phyloP scores from a whole-genome alignment of 1,140 invertebrate genomes.

The Aplysia californica region DNA sequence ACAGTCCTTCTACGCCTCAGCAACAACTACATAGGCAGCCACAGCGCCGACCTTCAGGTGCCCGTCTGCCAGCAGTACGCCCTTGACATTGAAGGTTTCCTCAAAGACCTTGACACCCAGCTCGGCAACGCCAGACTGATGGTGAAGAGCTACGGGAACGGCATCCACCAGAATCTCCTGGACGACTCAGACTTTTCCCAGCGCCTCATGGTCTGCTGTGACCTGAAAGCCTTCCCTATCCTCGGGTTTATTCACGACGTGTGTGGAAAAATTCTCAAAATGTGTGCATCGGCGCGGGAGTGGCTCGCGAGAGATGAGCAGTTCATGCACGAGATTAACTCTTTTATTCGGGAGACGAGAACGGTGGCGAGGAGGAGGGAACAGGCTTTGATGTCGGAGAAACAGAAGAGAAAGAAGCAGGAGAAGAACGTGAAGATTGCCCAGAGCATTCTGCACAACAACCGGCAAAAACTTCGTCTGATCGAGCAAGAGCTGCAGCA shows the following conservation, averaged over 20 bases:
- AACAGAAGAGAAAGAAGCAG: constrained; percentile 56
- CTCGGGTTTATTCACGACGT: constrained; percentile 58
- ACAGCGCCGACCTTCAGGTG: constrained; percentile 43
- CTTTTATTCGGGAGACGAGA: constrained; percentile 56
- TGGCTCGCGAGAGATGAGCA: constrained; percentile 61
- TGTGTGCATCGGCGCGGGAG: constrained; percentile 50
- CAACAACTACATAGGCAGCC: constrained; percentile 53
- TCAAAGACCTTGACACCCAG: constrained; percentile 43
- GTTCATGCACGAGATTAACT: constrained; percentile 61
- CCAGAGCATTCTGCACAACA: constrained; percentile 53
- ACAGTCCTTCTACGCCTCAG: constrained; percentile 56
- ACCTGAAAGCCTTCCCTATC: constrained; percentile 62
- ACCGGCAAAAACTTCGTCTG: constrained; percentile 56
- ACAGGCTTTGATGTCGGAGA: constrained; percentile 54
- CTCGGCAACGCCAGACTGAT: constrained; percentile 47
- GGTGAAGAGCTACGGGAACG: constrained; percentile 50
- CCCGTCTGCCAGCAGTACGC: constrained; percentile 56
- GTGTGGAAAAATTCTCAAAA: constrained; percentile 44
- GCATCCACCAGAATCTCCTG: constrained; percentile 56
- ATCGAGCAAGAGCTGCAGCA: constrained; percentile 58
- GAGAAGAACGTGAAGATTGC: constrained; percentile 56
- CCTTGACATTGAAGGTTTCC: constrained; percentile 49
- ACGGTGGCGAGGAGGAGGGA: constrained; percentile 46
- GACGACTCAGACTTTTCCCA: constrained; percentile 49
- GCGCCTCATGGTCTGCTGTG: constrained; percentile 53